A percentile compares a stretch with the other conserved stretches of the same genome.
Evolutionary conservation across 2,797 vertebrate species (phyloP).

Genomic region (Esox lucius): DNA sequence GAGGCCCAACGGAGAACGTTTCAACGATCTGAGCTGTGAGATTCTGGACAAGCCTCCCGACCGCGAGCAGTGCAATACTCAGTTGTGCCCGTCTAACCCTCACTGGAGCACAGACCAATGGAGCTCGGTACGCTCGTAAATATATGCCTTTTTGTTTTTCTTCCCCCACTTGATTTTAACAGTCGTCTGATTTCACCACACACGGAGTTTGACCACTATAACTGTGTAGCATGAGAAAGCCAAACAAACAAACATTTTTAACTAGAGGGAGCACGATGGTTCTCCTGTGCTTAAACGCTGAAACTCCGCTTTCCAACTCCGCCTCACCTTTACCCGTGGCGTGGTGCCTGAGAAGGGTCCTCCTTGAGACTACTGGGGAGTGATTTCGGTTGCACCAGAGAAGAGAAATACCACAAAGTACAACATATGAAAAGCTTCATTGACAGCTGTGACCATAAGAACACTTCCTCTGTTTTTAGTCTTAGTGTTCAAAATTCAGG

Average conservation of each 20-base stretch:
- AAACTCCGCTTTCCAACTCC: slow-evolving; percentile 40
- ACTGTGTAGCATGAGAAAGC: slow-evolving; percentile 20
- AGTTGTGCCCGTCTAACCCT: slow-evolving; percentile 85
- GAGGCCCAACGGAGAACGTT: slow-evolving; percentile 88
- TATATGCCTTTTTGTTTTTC: slow-evolving; percentile 23
- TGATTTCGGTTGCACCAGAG: slow-evolving; percentile 57
- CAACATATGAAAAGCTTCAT: slow-evolving; percentile 48
- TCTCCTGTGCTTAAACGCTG: slow-evolving; percentile 42
- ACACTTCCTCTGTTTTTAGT: slow-evolving; percentile 50
- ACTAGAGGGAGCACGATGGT: slow-evolving; percentile 38
- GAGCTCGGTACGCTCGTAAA: slow-evolving; percentile 97
- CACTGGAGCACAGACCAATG: slow-evolving; percentile 93
- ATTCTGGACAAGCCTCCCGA: slow-evolving; percentile 97
- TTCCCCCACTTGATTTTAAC: slow-evolving; percentile 38
- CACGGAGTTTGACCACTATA: slow-evolving; percentile 18
- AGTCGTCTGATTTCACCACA: slow-evolving; percentile 37
- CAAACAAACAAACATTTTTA: slow-evolving; percentile 28
- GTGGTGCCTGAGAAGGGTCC: slow-evolving; percentile 44
- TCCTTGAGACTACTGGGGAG: slow-evolving; percentile 50
- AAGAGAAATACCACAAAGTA: slow-evolving; percentile 50
- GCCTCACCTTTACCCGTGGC: slow-evolving; percentile 29
- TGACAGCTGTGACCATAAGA: slow-evolving; percentile 64
- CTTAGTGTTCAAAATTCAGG: slow-evolving; percentile 63
- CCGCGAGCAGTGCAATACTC: slow-evolving; percentile 95
- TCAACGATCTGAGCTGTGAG: slow-evolving; percentile 97